A percentile compares a stretch with the other conserved stretches of the same genome.
These are phyloP conservation scores for Embiotoca jacksoni DNA, from an alignment of 2,113 vertebrate genomes.

Conservation along the genomic window DNA sequence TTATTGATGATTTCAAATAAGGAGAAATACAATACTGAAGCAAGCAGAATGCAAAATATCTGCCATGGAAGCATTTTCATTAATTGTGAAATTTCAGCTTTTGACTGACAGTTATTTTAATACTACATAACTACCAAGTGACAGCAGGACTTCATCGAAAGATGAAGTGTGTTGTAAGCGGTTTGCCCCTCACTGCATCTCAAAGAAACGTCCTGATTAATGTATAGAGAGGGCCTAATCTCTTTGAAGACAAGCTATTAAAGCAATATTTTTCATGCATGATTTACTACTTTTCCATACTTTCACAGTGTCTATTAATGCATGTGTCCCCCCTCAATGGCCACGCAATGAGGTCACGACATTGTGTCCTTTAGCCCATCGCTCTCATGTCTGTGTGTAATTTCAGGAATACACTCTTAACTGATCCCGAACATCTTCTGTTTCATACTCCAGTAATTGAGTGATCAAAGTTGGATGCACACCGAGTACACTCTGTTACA, in stretches of 20 bases:
- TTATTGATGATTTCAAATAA: slow-evolving; percentile 32
- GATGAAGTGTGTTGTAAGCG: not conserved
- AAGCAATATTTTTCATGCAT: slow-evolving; percentile 1
- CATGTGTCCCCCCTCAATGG: not conserved
- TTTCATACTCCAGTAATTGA: slow-evolving; percentile 52
- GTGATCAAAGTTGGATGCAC: slow-evolving; percentile 50
- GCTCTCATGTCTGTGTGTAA: slow-evolving; percentile 29
- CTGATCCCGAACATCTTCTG: slow-evolving; percentile 8
- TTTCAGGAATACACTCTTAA: slow-evolving; percentile 47
- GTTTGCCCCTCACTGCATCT: not conserved
- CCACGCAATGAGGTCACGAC: not conserved
- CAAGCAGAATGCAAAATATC: slow-evolving; percentile 8
- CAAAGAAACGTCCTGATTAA: slow-evolving; percentile 26
- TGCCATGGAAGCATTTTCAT: slow-evolving; percentile 7
- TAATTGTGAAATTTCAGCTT: not conserved
- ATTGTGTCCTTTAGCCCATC: slow-evolving; percentile 27
- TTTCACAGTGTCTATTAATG: too few relatives aligned
- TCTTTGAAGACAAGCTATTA: slow-evolving; percentile 10
- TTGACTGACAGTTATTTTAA: too few relatives aligned
- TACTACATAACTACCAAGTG: too few relatives aligned
- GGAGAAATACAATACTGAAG: slow-evolving; percentile 17
- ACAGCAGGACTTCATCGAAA: slow-evolving; percentile 4
- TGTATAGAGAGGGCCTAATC: slow-evolving; percentile 11
- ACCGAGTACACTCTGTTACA: slow-evolving; percentile 31
- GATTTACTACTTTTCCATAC: not conserved